Evolutionary conservation across 1,140 invertebrate species (phyloP).

Genomic region (Octopus bimaculoides): DNA sequence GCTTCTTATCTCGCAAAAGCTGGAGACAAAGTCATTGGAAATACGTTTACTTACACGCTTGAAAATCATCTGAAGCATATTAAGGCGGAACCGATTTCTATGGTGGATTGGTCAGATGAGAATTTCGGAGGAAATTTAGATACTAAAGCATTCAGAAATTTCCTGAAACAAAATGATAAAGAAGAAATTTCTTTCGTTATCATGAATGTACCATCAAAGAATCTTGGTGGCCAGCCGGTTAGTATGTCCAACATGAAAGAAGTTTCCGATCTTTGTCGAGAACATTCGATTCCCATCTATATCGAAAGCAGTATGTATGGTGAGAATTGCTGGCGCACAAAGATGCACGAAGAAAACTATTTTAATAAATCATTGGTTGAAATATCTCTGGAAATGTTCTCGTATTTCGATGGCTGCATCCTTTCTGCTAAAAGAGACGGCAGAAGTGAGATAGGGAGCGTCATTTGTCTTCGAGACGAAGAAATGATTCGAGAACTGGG

Average conservation of each 20-base stretch:
- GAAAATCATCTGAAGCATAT: background rate
- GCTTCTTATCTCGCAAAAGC: background rate
- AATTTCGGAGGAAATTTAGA: background rate
- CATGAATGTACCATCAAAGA: background rate
- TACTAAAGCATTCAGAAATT: background rate
- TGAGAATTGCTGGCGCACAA: background rate
- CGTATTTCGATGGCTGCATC: background rate
- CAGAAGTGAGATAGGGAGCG: background rate
- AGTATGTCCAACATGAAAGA: background rate
- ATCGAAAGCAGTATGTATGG: background rate
- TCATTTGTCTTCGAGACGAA: background rate
- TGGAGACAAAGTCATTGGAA: background rate
- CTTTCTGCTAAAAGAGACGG: background rate
- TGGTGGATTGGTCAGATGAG: background rate
- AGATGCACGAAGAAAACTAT: background rate
- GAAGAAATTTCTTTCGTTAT: background rate
- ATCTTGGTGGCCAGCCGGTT: background rate
- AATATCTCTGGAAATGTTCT: background rate
- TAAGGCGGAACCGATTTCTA: background rate
- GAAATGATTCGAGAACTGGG: background rate
- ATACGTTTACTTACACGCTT: background rate
- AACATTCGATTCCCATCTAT: background rate
- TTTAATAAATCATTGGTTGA: background rate
- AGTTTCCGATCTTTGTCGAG: background rate
- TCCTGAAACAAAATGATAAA: background rate